These are phyloP conservation scores for Pocillopora meandrina DNA, from an alignment of 92 coral and sea anemone genomes.

Conservation along the genomic window DNA sequence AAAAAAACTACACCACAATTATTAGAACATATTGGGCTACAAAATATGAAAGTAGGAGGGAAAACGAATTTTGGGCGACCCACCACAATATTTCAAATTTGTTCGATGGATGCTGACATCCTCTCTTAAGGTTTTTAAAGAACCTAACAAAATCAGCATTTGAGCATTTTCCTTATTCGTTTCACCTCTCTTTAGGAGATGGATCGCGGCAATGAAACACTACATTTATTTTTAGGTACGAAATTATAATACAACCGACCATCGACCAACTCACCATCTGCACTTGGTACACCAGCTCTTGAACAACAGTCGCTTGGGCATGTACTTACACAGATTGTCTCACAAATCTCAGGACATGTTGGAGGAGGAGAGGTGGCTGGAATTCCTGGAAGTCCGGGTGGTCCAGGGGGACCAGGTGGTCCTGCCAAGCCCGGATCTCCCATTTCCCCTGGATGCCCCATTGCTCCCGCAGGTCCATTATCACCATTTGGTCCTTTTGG, in stretches of 20 bases:
- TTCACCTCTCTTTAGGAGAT: too few species aligned
- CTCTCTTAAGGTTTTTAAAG: too few species aligned
- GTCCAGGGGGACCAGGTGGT: constrained; percentile 66
- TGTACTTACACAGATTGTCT: constrained; percentile 45
- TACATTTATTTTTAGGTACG: background rate
- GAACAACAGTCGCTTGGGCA: constrained; percentile 57
- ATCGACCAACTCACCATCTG: constrained; percentile 28
- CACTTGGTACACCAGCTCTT: constrained; percentile 10
- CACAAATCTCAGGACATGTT: constrained; percentile 47
- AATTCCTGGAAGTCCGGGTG: constrained; percentile 79
- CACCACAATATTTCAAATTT: too few species aligned
- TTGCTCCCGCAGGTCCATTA: constrained; percentile 27
- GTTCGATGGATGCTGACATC: too few species aligned
- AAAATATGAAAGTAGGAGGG: too few species aligned
- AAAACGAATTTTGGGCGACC: too few species aligned
- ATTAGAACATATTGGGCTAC: too few species aligned
- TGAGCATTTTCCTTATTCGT: too few species aligned
- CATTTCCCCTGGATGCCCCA: constrained; percentile 24
- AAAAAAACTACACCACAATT: too few species aligned
- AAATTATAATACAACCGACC: too few species aligned
- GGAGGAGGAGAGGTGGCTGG: constrained; percentile 58
- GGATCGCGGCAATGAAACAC: too few species aligned
- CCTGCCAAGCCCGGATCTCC: constrained; percentile 61
- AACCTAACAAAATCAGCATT: too few species aligned
- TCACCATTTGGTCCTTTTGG: constrained; percentile 50